phyloP scores from a whole-genome alignment of 2,113 vertebrate genomes.

The Raphicerus campestris region DNA sequence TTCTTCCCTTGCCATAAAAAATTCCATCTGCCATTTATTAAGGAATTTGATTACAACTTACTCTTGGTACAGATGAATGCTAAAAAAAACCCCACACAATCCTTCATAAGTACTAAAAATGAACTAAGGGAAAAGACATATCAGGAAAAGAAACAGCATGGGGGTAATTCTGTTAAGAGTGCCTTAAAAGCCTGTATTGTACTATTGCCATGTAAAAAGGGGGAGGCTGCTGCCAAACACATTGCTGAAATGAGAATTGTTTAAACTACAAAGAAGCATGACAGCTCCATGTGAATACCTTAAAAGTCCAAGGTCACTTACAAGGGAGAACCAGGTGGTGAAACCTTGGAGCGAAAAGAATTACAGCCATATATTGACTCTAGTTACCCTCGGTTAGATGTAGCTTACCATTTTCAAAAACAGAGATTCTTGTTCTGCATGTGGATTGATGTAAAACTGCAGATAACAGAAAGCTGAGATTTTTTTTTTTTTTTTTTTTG shows the following conservation, averaged over 20 bases:
- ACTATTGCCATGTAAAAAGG: conserved; percentile 32
- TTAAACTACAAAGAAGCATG: conserved; percentile 51
- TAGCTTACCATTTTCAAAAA: background rate
- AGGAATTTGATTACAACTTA: conserved; percentile 40
- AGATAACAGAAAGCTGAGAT: background rate
- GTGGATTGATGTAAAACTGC: background rate
- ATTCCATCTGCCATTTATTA: conserved; percentile 1
- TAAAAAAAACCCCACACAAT: background rate
- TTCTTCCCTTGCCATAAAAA: background rate
- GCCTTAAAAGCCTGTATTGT: conserved; percentile 64
- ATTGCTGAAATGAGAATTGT: conserved; percentile 57
- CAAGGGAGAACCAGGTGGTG: background rate
- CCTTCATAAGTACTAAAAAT: conserved; percentile 58
- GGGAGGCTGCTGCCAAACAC: conserved; percentile 28
- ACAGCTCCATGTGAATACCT: conserved; percentile 10
- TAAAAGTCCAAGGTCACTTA: conserved; percentile 57
- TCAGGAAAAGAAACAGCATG: conserved; percentile 53
- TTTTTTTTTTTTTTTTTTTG: background rate
- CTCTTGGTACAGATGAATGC: conserved; percentile 37
- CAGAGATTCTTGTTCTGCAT: background rate
- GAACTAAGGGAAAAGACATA: conserved; percentile 57
- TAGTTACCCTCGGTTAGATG: background rate
- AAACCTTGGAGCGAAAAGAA: background rate
- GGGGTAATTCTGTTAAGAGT: conserved; percentile 53
- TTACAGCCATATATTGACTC: background rate